Conservation (phyloP, 2,888 invertebrate species). For the Parnassius apollo region DNA sequence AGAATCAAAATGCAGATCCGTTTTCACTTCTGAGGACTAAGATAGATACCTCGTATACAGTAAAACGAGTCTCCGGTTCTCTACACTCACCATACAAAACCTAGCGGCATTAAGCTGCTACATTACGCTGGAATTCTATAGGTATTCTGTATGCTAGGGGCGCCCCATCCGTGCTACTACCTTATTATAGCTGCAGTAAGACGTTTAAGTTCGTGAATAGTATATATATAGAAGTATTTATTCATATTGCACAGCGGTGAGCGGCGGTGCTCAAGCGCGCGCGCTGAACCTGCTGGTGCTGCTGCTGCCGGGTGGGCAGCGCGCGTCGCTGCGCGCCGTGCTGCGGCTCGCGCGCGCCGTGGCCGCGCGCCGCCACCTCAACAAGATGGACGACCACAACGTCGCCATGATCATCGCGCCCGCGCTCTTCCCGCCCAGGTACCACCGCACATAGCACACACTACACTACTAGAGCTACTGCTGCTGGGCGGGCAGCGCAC, state of each 20-base stretch:
- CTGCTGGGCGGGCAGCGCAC: slow-evolving; percentile 92
- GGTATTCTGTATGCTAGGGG: too few relatives aligned
- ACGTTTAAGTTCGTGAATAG: too few relatives aligned
- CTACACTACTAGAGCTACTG: slow-evolving; percentile 88
- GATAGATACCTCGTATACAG: too few relatives aligned
- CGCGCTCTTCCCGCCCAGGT: slow-evolving; percentile 92
- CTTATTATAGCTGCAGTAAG: too few relatives aligned
- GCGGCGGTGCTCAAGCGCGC: slow-evolving; percentile 82
- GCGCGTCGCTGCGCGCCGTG: slow-evolving; percentile 90
- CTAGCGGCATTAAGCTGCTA: too few relatives aligned
- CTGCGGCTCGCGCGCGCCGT: slow-evolving; percentile 89
- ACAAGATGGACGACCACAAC: slow-evolving; percentile 95
- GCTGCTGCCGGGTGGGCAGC: slow-evolving; percentile 90
- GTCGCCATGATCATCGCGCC: slow-evolving; percentile 97
- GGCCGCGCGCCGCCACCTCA: slow-evolving; percentile 84
- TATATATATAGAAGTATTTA: too few relatives aligned
- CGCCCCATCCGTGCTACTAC: too few relatives aligned
- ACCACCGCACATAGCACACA: neutral
- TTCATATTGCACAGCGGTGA: slow-evolving; percentile 69
- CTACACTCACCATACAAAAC: too few relatives aligned
- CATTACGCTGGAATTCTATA: too few relatives aligned
- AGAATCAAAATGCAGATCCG: too few relatives aligned
- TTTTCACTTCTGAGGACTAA: too few relatives aligned
- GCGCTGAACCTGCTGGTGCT: slow-evolving; percentile 90
- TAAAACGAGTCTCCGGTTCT: too few relatives aligned